Percentiles rank a stretch among this genome's conserved stretches.
These are phyloP conservation scores for Branchipolynoe longqiensis DNA, from an alignment of 2,888 invertebrate genomes.

Conservation along the genomic window DNA sequence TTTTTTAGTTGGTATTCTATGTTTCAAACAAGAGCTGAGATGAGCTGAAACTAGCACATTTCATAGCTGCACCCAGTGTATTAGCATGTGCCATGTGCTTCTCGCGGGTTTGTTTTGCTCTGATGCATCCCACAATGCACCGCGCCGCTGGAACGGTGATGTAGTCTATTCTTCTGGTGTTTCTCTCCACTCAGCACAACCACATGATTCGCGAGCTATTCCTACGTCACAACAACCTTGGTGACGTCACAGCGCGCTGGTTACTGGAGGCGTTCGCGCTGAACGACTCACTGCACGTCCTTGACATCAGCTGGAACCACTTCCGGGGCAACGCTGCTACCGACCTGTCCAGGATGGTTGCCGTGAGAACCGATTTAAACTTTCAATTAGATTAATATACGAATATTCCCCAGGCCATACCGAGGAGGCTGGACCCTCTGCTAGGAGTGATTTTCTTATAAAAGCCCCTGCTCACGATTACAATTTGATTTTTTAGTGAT, in stretches of 20 bases:
- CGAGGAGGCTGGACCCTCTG: too few relatives aligned
- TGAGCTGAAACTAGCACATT: too few relatives aligned
- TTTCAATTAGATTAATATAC: too few relatives aligned
- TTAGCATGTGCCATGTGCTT: neutral
- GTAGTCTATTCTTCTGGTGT: too few relatives aligned
- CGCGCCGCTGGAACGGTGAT: too few relatives aligned
- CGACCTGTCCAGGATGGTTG: neutral
- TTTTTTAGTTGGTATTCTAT: too few relatives aligned
- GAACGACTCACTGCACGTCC: slow-evolving; percentile 72
- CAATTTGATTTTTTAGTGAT: too few relatives aligned
- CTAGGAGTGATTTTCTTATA: too few relatives aligned
- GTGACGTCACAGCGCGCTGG: slow-evolving; percentile 17
- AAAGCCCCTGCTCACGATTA: too few relatives aligned
- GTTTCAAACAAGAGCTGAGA: too few relatives aligned
- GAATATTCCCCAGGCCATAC: too few relatives aligned
- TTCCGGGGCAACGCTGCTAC: slow-evolving; percentile 65
- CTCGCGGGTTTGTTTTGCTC: neutral
- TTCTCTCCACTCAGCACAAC: slow-evolving; percentile 4
- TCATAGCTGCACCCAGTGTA: neutral
- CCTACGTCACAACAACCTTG: slow-evolving; percentile 12
- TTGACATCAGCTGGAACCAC: slow-evolving; percentile 78
- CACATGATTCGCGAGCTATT: neutral
- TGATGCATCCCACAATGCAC: too few relatives aligned
- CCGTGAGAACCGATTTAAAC: neutral
- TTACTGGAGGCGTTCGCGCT: neutral